Conservation (phyloP, 2,113 vertebrate genomes). For the Pyrgilauda ruficollis region DNA sequence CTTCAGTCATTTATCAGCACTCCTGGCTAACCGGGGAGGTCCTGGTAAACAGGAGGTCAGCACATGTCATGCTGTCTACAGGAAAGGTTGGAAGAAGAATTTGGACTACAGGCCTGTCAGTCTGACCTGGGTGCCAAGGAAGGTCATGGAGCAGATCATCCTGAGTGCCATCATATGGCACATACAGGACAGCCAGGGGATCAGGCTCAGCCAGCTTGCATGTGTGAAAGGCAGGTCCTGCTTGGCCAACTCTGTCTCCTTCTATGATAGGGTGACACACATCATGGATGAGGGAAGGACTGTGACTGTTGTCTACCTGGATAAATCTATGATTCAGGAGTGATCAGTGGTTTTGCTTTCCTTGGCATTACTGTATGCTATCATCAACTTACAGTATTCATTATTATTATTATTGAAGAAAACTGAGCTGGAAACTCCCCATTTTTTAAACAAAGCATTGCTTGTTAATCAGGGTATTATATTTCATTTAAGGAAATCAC, state of each 20-base stretch:
- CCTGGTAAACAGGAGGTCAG: not conserved
- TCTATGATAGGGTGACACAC: not conserved
- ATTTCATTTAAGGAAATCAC: not conserved
- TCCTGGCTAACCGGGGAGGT: not conserved
- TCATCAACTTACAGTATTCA: not conserved
- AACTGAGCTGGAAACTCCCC: not conserved
- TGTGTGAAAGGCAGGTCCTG: not conserved
- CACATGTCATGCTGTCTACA: not conserved
- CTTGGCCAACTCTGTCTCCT: not conserved
- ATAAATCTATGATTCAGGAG: not conserved
- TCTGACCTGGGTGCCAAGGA: not conserved
- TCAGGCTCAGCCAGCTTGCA: not conserved
- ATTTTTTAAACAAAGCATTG: constrained; percentile 22
- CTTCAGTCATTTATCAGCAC: not conserved
- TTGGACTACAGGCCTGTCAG: not conserved
- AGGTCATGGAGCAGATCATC: not conserved
- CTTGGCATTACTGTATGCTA: not conserved
- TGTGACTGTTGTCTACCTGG: not conserved
- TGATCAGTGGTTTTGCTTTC: constrained; percentile 2
- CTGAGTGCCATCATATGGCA: not conserved
- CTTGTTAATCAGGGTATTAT: constrained; percentile 30
- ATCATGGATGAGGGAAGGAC: not conserved
- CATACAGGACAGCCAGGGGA: not conserved
- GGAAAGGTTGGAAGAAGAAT: not conserved
- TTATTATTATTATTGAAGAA: not conserved